Percentiles rank a stretch among this genome's conserved stretches.
Evolutionary conservation across 1,140 invertebrate genomes (phyloP).

Genomic region (Dreissena polymorpha): DNA sequence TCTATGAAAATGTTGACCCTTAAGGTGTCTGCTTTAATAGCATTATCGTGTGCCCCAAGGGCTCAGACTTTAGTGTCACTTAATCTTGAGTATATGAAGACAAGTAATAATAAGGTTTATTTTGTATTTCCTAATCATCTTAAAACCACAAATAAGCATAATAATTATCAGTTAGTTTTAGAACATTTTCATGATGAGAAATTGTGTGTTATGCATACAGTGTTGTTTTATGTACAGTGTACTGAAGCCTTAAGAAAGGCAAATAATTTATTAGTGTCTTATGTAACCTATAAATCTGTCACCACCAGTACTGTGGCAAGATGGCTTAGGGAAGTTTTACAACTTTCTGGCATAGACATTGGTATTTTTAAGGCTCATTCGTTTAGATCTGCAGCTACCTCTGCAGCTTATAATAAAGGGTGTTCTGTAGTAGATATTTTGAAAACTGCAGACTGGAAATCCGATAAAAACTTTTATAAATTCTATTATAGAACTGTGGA

Average conservation of each 20-base stretch:
- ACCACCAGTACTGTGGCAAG: conserved; percentile 4
- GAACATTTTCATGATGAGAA: conserved; percentile 10
- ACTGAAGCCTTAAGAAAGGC: not conserved
- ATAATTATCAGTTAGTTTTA: not conserved
- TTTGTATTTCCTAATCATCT: conserved; percentile 15
- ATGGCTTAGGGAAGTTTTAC: conserved; percentile 9
- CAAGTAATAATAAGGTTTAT: not conserved
- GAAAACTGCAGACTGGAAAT: conserved; percentile 23
- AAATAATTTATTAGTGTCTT: conserved; percentile 9
- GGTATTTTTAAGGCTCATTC: conserved; percentile 25
- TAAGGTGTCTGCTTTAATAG: not conserved
- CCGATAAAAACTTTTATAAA: conserved; percentile 11
- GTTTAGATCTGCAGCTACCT: conserved; percentile 9
- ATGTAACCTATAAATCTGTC: not conserved
- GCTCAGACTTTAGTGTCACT: conserved; percentile 7
- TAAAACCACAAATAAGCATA: conserved; percentile 1
- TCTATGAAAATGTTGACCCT: too few species aligned
- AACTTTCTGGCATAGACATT: conserved; percentile 9
- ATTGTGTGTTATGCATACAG: not conserved
- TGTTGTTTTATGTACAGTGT: not conserved
- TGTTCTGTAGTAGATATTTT: conserved; percentile 6
- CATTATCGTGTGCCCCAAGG: not conserved
- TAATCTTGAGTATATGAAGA: not conserved
- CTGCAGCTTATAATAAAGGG: conserved; percentile 2
- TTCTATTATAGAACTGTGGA: conserved; percentile 12